These are phyloP conservation scores for Osmerus mordax DNA, from an alignment of 2,113 vertebrate genomes.

Conservation along the genomic window DNA sequence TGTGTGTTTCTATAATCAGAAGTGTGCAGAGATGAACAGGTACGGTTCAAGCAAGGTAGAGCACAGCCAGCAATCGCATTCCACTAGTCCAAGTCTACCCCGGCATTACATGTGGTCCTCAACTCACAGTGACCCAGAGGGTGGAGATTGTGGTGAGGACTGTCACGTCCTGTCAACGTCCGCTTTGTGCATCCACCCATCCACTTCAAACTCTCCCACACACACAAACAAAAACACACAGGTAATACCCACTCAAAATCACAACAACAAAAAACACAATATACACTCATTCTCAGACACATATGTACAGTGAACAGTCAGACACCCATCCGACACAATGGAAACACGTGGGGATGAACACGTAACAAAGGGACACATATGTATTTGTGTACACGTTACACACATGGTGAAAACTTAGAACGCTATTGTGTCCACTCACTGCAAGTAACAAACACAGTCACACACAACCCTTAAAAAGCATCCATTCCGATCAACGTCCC, in stretches of 20 bases:
- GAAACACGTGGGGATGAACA: background rate
- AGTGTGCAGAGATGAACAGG: conserved; percentile 1
- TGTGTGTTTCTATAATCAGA: background rate
- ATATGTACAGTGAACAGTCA: background rate
- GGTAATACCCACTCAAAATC: no score
- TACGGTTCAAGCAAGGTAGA: conserved; percentile 3
- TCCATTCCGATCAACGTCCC: background rate
- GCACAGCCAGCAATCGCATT: background rate
- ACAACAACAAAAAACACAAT: background rate
- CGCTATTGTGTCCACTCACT: no score
- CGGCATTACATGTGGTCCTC: background rate
- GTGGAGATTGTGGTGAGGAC: background rate
- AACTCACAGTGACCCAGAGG: background rate
- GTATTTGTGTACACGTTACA: no score
- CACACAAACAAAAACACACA: background rate
- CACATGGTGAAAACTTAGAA: no score
- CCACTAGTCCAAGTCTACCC: background rate
- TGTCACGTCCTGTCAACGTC: conserved; percentile 1
- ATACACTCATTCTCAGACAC: background rate
- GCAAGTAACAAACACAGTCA: background rate
- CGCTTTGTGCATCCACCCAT: background rate
- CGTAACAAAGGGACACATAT: no score
- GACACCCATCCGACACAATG: background rate
- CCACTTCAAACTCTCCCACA: background rate
- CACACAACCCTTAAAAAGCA: background rate